Evolutionary conservation across 1,140 invertebrate species (phyloP).

Genomic region (Orussus abietinus): DNA sequence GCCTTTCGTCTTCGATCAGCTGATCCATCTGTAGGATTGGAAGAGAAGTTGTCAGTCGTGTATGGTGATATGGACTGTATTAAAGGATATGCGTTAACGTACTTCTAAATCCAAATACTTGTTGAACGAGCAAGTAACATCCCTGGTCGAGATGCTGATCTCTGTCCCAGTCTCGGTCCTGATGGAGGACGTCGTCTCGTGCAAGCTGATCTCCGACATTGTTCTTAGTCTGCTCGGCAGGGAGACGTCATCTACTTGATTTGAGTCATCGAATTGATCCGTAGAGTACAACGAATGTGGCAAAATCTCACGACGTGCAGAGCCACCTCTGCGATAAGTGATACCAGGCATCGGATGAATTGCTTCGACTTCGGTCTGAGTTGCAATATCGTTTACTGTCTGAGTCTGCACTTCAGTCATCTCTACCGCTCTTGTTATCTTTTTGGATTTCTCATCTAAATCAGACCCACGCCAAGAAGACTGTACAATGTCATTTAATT

Average conservation of each 20-base stretch:
- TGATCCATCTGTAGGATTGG: constrained; percentile 43
- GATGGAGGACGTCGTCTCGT: constrained; percentile 52
- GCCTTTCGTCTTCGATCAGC: constrained; percentile 49
- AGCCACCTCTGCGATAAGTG: constrained; percentile 26
- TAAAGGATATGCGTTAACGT: constrained; percentile 7
- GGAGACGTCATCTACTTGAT: constrained; percentile 42
- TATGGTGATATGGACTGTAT: not conserved
- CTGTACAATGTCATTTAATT: too few relatives aligned
- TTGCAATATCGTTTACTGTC: constrained; percentile 50
- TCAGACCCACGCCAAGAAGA: too few relatives aligned
- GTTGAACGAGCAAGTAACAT: constrained; percentile 49
- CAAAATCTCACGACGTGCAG: constrained; percentile 20
- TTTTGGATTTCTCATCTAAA: too few relatives aligned
- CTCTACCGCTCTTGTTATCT: constrained; percentile 19
- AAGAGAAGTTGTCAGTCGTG: too few relatives aligned
- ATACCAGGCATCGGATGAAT: constrained; percentile 14
- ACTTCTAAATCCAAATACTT: constrained; percentile 48
- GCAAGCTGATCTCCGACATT: constrained; percentile 51
- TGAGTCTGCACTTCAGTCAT: constrained; percentile 49
- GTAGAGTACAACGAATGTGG: constrained; percentile 37
- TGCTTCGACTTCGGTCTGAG: constrained; percentile 39
- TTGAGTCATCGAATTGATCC: constrained; percentile 39
- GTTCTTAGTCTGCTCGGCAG: constrained; percentile 43
- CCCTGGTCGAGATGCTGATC: constrained; percentile 50
- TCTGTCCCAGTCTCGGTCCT: constrained; percentile 52